phyloP scores from a whole-genome alignment of 2,797 vertebrate species.

The Helostoma temminkii region DNA sequence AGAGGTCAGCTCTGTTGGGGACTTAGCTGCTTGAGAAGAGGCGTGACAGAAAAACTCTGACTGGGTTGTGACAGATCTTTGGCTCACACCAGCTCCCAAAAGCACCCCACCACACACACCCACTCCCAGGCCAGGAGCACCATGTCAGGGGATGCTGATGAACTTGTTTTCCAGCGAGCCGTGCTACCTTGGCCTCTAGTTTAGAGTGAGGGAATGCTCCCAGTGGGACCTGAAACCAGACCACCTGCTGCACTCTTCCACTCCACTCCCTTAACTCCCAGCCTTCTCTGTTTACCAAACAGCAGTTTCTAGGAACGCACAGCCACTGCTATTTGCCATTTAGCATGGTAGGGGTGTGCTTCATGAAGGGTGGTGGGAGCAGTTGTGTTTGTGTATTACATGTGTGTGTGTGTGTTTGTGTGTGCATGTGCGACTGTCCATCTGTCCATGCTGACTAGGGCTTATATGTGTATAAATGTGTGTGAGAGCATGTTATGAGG shows the following conservation, averaged over 20 bases:
- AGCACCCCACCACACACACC: constrained; percentile 31
- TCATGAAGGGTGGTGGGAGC: constrained; percentile 7
- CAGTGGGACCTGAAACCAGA: constrained; percentile 76
- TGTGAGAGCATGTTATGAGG: constrained; percentile 69
- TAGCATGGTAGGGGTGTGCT: constrained; percentile 66
- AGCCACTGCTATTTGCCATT: constrained; percentile 73
- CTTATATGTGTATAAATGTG: constrained; percentile 56
- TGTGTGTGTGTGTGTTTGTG: constrained; percentile 44
- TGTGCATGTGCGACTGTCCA: constrained; percentile 56
- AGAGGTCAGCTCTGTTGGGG: constrained; percentile 37
- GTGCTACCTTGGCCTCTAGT: constrained; percentile 67
- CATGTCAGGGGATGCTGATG: constrained; percentile 58
- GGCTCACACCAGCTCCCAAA: constrained; percentile 30
- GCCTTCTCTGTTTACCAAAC: constrained; percentile 87
- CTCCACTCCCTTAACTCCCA: constrained; percentile 70
- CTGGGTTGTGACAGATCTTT: constrained; percentile 43
- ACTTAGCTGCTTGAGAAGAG: constrained; percentile 27
- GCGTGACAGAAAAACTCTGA: constrained; percentile 27
- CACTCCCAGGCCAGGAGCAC: constrained; percentile 26
- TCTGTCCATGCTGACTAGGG: constrained; percentile 62
- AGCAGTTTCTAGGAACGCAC: constrained; percentile 81
- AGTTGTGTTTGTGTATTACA: constrained; percentile 69
- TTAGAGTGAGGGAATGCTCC: constrained; percentile 73
- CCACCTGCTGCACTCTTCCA: constrained; percentile 79
- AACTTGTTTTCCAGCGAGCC: constrained; percentile 82